Percentiles rank a stretch among this genome's conserved stretches.
These are phyloP conservation scores for Cervus canadensis DNA, from an alignment of 2,113 vertebrate genomes.

Conservation along the genomic window DNA sequence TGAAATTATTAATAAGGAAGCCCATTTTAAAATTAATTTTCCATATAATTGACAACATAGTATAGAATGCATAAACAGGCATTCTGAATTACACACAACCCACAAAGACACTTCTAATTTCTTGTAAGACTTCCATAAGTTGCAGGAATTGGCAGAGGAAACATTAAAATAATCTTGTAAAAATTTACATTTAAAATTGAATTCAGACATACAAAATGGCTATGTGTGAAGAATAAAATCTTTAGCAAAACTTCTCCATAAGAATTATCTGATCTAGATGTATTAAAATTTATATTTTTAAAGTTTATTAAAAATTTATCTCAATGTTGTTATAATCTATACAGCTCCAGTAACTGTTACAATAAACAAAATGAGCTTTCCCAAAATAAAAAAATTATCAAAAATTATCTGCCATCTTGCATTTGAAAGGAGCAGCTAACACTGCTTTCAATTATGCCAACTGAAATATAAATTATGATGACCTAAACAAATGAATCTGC, in stretches of 20 bases:
- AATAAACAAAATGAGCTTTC: background rate
- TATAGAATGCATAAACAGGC: background rate
- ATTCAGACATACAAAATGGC: constrained; percentile 2
- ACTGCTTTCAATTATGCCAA: background rate
- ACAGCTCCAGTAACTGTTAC: background rate
- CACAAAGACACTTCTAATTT: background rate
- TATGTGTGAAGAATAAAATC: background rate
- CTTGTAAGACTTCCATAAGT: background rate
- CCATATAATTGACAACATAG: background rate
- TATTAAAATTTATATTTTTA: background rate
- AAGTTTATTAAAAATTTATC: background rate
- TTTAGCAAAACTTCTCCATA: background rate
- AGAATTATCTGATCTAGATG: background rate
- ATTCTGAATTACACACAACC: background rate
- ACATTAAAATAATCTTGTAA: background rate
- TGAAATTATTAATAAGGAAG: background rate
- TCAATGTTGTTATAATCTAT: background rate
- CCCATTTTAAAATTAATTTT: background rate
- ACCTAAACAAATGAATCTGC: background rate
- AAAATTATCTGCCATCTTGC: background rate
- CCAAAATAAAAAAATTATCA: background rate
- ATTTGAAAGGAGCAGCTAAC: background rate
- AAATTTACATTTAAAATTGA: constrained; percentile 38
- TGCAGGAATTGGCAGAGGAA: constrained; percentile 1
- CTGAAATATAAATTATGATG: background rate